Base-by-base conservation (phyloP, 2,888 invertebrate species). In the Caenorhabditis uteleia region DNA sequence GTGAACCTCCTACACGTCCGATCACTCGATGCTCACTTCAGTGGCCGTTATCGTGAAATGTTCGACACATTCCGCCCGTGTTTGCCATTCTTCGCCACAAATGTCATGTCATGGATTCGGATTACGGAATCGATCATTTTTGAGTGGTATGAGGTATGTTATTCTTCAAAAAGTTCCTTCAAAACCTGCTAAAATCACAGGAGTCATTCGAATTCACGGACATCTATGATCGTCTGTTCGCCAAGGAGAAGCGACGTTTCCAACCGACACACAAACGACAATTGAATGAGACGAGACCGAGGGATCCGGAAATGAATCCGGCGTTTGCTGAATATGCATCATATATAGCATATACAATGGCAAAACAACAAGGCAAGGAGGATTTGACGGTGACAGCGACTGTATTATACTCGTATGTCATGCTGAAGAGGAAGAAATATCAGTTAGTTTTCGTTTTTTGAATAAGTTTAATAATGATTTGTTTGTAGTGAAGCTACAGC, bases 31-130 rank as follows among this genome's bases (percentile, higher is more conserved):
- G 54, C 54, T 1, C 58, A 50, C 18, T 50, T 50, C 20, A 36
- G 39, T 16, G 66, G 66, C 14, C 26, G 66, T 2, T 60, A 66
- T 34, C 55, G 66, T 8, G 66, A 66, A 25, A 29, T 26, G 40
- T 66, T 66, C 40, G 20, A 38, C 5, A 20, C 25, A 1, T 8
- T 60, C 6, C 38, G 54, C 16, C 56, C 66, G 16, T 49, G 42
- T 21, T 33, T 59, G 20, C 59, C 66, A 6, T 59, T 42, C 21
- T 45, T 56, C 20, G 48, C 49, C 18, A 56, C 59, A 14, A 51
- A 59, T 36, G 47, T 47, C 25, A 39, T 53, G 10, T 46, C 48
- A 1, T 66, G 66, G 66, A 60, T 59, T 10, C 46, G 66, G 18
- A 27, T 66, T 2, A 47, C 59, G 3, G 66, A 66, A 34, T 42